These are phyloP conservation scores for Spicauda simplicius DNA, from an alignment of 2,888 invertebrate genomes.

Conservation along the genomic window DNA sequence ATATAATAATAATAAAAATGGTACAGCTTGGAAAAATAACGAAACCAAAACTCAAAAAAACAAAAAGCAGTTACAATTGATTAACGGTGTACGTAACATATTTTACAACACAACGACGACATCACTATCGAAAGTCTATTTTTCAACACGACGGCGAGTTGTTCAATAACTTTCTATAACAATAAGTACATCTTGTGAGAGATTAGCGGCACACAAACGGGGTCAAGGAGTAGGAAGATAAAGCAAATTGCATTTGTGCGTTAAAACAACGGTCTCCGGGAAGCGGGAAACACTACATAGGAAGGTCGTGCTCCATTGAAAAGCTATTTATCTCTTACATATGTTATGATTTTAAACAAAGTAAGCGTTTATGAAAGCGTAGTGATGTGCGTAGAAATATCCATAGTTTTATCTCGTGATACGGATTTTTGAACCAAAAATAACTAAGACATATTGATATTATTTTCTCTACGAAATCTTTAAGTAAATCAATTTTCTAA, in stretches of 20 bases:
- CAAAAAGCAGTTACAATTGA: neutral
- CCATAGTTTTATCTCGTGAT: no score
- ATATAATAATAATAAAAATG: no score
- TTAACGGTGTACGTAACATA: no score
- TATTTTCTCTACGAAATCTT: no score
- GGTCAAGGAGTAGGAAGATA: constrained; percentile 37
- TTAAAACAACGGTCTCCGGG: constrained; percentile 42
- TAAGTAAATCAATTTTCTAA: no score
- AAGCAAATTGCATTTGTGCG: constrained; percentile 46
- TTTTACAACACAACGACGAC: neutral
- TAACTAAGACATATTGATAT: no score
- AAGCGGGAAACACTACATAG: constrained; percentile 35
- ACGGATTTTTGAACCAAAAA: no score
- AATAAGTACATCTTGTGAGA: constrained; percentile 14
- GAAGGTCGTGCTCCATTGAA: constrained; percentile 35
- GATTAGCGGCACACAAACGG: constrained; percentile 20
- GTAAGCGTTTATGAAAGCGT: no score
- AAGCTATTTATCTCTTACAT: constrained; percentile 35
- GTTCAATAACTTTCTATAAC: constrained; percentile 26
- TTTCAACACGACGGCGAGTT: neutral
- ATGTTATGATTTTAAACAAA: no score
- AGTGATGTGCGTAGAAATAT: no score
- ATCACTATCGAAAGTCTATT: neutral
- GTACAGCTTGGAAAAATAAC: no score
- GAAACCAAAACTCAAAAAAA: no score